Percentiles rank a stretch among this genome's conserved stretches.
These are phyloP conservation scores for Ambastaia sidthimunki DNA, from an alignment of 2,797 vertebrate species.

Conservation along the genomic window DNA sequence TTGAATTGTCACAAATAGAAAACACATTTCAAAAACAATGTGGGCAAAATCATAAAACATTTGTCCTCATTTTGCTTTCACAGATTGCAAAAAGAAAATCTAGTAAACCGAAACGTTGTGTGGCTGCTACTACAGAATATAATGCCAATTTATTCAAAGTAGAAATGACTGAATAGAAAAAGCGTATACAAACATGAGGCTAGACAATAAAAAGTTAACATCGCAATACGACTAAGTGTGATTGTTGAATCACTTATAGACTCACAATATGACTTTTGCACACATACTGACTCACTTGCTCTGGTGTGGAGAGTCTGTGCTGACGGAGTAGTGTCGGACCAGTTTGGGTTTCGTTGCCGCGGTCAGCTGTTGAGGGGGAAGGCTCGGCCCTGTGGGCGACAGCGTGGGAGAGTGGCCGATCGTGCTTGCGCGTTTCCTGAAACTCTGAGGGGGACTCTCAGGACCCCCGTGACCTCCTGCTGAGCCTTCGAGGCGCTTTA, in stretches of 20 bases:
- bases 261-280: background rate
- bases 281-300: constrained; percentile 82
- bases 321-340: constrained; percentile 95
- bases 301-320: constrained; percentile 91
- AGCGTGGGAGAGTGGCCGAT: constrained; percentile 80
- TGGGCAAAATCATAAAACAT: background rate
- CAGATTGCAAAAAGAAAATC: background rate
- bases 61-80: constrained; percentile 4
- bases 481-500: constrained; percentile 74
- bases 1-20: background rate
- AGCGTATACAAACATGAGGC: too few species aligned
- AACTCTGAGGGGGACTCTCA: constrained; percentile 76
- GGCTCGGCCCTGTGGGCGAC: constrained; percentile 39
- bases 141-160: background rate
- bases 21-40: too few species aligned
- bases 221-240: too few species aligned
- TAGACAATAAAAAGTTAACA: too few species aligned
- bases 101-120: background rate
- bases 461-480: constrained; percentile 23
- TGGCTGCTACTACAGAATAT: background rate
- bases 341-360: constrained; percentile 87
- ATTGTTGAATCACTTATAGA: too few species aligned
- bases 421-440: constrained; percentile 89
- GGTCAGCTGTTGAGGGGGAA: constrained; percentile 67
- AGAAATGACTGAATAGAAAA: too few species aligned